Evolutionary conservation across 2,113 vertebrate genomes (phyloP).

Genomic region (Callipepla californica): DNA sequence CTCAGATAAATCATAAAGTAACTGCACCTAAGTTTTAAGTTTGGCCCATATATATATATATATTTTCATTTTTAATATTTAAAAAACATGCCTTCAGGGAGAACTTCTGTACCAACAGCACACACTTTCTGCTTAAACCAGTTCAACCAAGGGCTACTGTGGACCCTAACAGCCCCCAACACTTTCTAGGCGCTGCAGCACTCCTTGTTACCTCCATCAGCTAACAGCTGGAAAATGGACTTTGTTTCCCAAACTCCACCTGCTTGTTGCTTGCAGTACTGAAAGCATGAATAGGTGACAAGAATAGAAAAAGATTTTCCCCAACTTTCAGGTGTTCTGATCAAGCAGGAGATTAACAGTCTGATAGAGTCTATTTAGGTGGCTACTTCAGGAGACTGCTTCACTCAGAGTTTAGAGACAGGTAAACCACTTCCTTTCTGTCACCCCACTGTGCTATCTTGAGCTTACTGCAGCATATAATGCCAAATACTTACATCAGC

Average conservation of each 20-base stretch:
- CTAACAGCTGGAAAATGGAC: neutral
- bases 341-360: neutral
- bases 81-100: neutral
- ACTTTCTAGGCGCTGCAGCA: neutral
- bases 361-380: neutral
- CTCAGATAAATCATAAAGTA: fast-evolving
- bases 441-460: neutral
- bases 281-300: neutral
- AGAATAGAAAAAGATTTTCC: neutral
- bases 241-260: constrained; percentile 31
- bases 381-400: neutral
- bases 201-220: neutral
- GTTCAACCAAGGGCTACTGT: neutral
- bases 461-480: neutral
- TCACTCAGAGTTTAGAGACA: neutral
- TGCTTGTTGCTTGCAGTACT: neutral
- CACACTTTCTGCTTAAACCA: neutral
- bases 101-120: neutral
- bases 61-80: too few relatives aligned
- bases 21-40: neutral
- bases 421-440: neutral
- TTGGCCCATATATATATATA: neutral
- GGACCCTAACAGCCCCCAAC: neutral
- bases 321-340: neutral
- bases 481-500: neutral